phyloP scores from a whole-genome alignment of 92 coral and sea anemone genomes.

The Nematostella vectensis region DNA sequence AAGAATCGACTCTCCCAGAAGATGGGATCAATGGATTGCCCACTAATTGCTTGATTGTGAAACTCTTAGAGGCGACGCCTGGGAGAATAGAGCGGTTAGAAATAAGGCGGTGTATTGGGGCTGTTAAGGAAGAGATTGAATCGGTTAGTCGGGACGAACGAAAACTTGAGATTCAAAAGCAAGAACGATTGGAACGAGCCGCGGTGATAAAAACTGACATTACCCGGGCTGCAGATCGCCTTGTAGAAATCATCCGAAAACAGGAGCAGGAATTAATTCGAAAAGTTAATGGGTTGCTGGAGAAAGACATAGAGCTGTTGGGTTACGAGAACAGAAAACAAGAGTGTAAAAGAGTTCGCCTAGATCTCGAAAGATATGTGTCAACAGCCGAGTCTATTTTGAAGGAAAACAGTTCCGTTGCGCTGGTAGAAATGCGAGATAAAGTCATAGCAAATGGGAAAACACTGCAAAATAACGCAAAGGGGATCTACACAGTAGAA shows the following conservation, averaged over 20 bases:
- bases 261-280: constrained; percentile 38
- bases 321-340: constrained; percentile 22
- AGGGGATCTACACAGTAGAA: constrained; percentile 24
- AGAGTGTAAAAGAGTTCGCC: constrained; percentile 23
- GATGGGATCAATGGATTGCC: constrained; percentile 33
- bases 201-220: constrained; percentile 27
- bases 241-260: constrained; percentile 38
- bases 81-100: constrained; percentile 31
- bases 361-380: constrained; percentile 25
- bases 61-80: constrained; percentile 32
- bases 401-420: constrained; percentile 9
- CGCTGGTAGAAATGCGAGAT: constrained; percentile 15
- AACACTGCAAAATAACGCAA: constrained; percentile 13
- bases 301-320: constrained; percentile 29
- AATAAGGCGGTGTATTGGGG: constrained; percentile 21
- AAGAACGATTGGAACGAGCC: constrained; percentile 32
- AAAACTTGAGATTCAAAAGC: constrained; percentile 33
- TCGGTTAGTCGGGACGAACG: constrained; percentile 30
- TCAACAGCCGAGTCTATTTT: constrained; percentile 9
- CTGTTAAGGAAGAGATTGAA: constrained; percentile 22
- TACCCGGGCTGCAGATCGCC: constrained; percentile 26
- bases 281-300: constrained; percentile 31
- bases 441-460: constrained; percentile 13
- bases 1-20: constrained; percentile 17
- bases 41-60: constrained; percentile 29